Conservation (phyloP, 2,888 invertebrate species). For the Luperina nickerlii region DNA sequence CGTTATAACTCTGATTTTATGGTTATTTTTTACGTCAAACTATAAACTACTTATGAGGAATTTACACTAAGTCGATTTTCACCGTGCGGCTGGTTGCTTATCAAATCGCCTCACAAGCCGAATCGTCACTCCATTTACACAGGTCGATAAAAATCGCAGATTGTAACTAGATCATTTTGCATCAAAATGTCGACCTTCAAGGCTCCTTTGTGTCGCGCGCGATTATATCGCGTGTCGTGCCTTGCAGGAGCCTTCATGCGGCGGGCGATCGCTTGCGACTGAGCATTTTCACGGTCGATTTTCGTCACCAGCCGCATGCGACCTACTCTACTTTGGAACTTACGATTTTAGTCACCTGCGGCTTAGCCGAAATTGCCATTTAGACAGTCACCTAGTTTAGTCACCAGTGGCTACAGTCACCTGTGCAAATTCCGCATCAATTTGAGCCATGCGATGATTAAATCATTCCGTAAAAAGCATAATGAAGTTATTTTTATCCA, state of each 20-base stretch:
- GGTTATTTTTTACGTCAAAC: background rate
- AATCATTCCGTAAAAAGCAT: constrained; percentile 14
- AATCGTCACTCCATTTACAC: background rate
- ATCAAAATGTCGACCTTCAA: background rate
- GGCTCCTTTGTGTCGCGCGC: no score
- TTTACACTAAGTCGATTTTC: constrained; percentile 1
- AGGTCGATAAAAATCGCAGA: background rate
- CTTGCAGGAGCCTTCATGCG: no score
- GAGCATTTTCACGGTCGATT: constrained; percentile 53
- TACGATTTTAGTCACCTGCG: background rate
- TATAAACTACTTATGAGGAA: background rate
- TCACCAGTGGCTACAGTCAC: background rate
- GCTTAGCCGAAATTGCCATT: background rate
- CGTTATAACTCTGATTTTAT: background rate
- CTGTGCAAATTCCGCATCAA: background rate
- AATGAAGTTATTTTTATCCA: constrained; percentile 26
- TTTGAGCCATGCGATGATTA: background rate
- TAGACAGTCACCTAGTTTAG: background rate
- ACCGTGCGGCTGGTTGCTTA: no score
- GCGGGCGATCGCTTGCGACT: constrained; percentile 52
- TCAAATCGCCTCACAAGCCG: background rate
- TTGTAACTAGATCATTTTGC: no score
- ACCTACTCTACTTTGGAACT: no score
- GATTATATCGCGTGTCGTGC: no score
- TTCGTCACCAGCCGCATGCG: no score